Evolutionary conservation across 1,140 invertebrate genomes (phyloP), one percentile per base, ranked within the genome.

Genomic region (Trichogramma pretiosum): DNA sequence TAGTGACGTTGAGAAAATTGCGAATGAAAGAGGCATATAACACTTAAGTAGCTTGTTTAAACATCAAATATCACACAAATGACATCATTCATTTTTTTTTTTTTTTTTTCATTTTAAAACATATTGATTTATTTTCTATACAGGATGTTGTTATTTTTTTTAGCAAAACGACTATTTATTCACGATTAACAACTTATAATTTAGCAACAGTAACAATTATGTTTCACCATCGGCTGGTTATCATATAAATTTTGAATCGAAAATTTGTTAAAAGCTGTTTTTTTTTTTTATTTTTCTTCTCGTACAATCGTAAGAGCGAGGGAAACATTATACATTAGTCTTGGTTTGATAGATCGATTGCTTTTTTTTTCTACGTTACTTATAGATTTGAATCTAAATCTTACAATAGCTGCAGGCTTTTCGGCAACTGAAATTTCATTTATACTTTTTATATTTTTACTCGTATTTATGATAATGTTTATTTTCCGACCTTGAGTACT

Each of bases 141-240:
- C 52, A 56, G 48, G 55, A 46, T 59, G 39, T 46, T 54, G 21
- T n/a, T n/a, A n/a, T n/a, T n/a, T n/a, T 28, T 46, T 49, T 59
- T 55, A 54, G 50, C 49, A 46, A 56, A 59, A 52, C 38, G 52
- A 52, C 46, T 62, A 60, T 36, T 52, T 54, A 64, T 56, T 53
- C 58, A 51, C 58, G 56, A 53, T 35, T 57, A 62, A 62, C 60
- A 63, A 65, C 58, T 64, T 59, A 60, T 58, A 56, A 23, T 56
- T 58, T 60, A 57, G 58, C 59, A 65, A 64, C 61, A 64, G 61
- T 60, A 65, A 64, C 58, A 60, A 61, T 47, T 47, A 51, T 53
- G 21, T 43, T 46, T 38, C 21, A 43, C 46, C 39, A n/a, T 50
- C 45, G 21, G 38, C 17, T 28, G 24, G 10, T 37, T 41, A 30